phyloP scores from a whole-genome alignment of 2,113 vertebrate genomes.

The Carollia perspicillata region DNA sequence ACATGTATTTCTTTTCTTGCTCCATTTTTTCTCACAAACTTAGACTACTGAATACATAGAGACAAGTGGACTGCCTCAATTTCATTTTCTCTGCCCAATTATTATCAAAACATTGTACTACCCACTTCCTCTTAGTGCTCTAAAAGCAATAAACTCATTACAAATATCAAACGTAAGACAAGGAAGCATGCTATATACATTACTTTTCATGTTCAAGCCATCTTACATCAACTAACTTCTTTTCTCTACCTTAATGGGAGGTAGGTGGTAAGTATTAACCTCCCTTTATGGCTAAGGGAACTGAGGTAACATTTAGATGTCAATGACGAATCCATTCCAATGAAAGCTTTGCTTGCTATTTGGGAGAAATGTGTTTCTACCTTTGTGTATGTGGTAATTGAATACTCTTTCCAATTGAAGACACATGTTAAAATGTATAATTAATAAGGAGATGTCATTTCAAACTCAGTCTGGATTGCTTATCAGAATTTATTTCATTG shows the following conservation, averaged over 20 bases:
- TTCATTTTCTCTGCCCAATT: slow-evolving; percentile 71
- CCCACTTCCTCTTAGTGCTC: slow-evolving; percentile 38
- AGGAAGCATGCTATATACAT: slow-evolving; percentile 66
- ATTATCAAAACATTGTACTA: slow-evolving; percentile 55
- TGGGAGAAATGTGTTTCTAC: slow-evolving; percentile 52
- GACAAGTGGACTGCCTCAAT: slow-evolving; percentile 66
- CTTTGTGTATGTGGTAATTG: slow-evolving; percentile 38
- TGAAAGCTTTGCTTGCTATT: slow-evolving; percentile 67
- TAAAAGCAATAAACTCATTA: slow-evolving; percentile 72
- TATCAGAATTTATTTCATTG: slow-evolving; percentile 12
- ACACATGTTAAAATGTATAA: slow-evolving; percentile 27
- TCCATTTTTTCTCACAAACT: slow-evolving; percentile 62
- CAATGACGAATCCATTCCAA: slow-evolving; percentile 61
- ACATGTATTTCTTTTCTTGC: slow-evolving; percentile 49
- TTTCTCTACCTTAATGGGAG: slow-evolving; percentile 75
- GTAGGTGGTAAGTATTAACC: slow-evolving; percentile 75
- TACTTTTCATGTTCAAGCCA: slow-evolving; percentile 68
- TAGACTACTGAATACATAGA: slow-evolving; percentile 53
- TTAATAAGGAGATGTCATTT: slow-evolving; percentile 64
- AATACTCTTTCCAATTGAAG: slow-evolving; percentile 54
- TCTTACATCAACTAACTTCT: slow-evolving; percentile 70
- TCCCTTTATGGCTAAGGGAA: slow-evolving; percentile 70
- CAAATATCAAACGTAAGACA: slow-evolving; percentile 66
- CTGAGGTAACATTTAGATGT: slow-evolving; percentile 70
- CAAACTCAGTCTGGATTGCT: slow-evolving; percentile 51